Base-by-base conservation (phyloP, 2,113 vertebrate species). In the Eolophus roseicapilla region DNA sequence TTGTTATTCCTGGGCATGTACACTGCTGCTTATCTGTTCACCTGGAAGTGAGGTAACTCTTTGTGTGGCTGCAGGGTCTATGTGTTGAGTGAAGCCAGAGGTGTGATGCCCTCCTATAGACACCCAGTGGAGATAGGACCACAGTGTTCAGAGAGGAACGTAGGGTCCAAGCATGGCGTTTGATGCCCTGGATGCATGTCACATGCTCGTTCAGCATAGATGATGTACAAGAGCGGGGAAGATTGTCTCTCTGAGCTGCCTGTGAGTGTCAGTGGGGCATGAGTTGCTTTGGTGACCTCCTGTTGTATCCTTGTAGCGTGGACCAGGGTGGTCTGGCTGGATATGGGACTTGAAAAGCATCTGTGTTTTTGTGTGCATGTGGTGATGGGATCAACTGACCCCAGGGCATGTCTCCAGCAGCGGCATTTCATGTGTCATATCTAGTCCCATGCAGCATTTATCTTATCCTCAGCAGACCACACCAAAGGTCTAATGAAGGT, bases 301-400 rank as follows among this genome's bases (percentile, higher is more conserved):
- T 3, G 8, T 44, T 3, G 9, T 31, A 24, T 1, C 3, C 9
- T 5, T 10, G 15, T 35, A 35, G 17, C 2, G 2, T 7, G 46
- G 64, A 37, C 55, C 37, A 4, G 35, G 63, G 24, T 50, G 76
- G 29, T 35, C 23, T 46, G 52, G 29, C 29, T 78, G 74, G 19
- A 20, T 1, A 5, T 44, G 71, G 65, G 79, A 12, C 18, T 8
- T 50, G 71, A 46, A 37, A 29, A 62, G 20, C 29, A 7, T 3
- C 1, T 1, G 6, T 28, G 16, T 14, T 10, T 84, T 18, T 44
- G 19, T 49, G 14, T 35, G 57, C 2, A 1, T 77, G 57, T 37
- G 79, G 82, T 67, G 35, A 37, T 27, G 59, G 44, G 19, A 19
- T 35, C 17, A 37, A 8, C 18, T 28, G n/a, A 6, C 47, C 46